phyloP scores from a whole-genome alignment of 2,888 invertebrate genomes.

The Ormia ochracea region DNA sequence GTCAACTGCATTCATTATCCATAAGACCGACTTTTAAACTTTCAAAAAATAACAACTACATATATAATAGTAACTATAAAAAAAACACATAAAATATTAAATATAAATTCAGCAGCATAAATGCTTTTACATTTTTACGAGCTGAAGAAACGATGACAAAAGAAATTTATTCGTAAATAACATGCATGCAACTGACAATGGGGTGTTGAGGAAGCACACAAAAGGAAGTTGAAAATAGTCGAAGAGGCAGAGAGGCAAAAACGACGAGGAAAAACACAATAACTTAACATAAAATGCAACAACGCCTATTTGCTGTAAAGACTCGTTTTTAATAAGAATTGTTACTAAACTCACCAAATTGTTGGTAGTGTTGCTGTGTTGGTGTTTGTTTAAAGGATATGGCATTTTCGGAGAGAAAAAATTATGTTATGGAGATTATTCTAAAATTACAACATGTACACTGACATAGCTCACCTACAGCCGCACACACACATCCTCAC shows the following conservation, averaged over 20 bases:
- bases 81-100: background rate
- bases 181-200: conserved; percentile 62
- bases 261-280: conserved; percentile 3
- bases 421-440: conserved; percentile 56
- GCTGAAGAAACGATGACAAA: conserved; percentile 43
- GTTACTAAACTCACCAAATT: background rate
- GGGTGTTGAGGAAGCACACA: conserved; percentile 50
- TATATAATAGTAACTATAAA: background rate
- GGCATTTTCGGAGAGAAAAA: conserved; percentile 31
- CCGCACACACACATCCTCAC: too few relatives aligned
- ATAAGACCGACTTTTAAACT: too few relatives aligned
- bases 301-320: conserved; percentile 59
- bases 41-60: conserved; percentile 6
- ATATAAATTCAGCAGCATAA: conserved; percentile 20
- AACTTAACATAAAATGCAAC: conserved; percentile 54
- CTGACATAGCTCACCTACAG: conserved; percentile 9
- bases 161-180: conserved; percentile 55
- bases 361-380: background rate
- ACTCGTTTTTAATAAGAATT: conserved; percentile 26
- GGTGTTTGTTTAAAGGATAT: conserved; percentile 30
- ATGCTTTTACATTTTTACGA: conserved; percentile 26
- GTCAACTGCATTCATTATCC: too few relatives aligned
- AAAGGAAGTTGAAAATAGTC: conserved; percentile 13
- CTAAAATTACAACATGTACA: conserved; percentile 25
- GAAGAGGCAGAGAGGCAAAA: background rate